phyloP scores from a whole-genome alignment of 2,113 vertebrate species.

The Saccopteryx bilineata region DNA sequence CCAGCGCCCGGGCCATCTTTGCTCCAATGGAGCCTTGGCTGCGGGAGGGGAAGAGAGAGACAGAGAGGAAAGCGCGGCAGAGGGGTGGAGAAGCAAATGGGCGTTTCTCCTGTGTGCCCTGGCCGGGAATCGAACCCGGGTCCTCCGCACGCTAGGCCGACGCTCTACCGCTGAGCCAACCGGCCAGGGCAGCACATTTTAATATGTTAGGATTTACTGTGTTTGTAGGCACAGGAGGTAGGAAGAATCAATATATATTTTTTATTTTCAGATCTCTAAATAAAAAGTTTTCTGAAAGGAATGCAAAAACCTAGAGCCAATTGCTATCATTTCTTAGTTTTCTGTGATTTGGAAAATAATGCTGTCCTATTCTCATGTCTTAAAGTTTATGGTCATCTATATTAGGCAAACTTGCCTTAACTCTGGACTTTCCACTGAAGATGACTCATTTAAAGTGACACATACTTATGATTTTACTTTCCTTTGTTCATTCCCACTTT shows the following conservation, averaged over 20 bases:
- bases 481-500: not conserved
- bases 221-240: not conserved
- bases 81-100: no score
- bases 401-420: not conserved
- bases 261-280: not conserved
- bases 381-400: not conserved
- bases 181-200: constrained; percentile 25
- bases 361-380: not conserved
- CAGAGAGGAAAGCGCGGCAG: no score
- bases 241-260: not conserved
- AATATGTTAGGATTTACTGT: constrained; percentile 54
- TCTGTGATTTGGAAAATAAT: constrained; percentile 38
- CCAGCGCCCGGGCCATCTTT: no score
- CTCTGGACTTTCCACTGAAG: not conserved
- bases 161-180: no score
- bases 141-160: no score
- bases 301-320: not conserved
- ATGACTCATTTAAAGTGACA: not conserved
- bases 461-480: not conserved
- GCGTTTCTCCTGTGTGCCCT: no score
- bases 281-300: constrained; percentile 1
- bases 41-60: no score
- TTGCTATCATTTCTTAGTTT: constrained; percentile 18
- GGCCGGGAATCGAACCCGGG: no score
- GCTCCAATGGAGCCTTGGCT: no score